These are phyloP conservation scores for Penelope pileata DNA, from an alignment of 2,113 vertebrate species.

Conservation along the genomic window DNA sequence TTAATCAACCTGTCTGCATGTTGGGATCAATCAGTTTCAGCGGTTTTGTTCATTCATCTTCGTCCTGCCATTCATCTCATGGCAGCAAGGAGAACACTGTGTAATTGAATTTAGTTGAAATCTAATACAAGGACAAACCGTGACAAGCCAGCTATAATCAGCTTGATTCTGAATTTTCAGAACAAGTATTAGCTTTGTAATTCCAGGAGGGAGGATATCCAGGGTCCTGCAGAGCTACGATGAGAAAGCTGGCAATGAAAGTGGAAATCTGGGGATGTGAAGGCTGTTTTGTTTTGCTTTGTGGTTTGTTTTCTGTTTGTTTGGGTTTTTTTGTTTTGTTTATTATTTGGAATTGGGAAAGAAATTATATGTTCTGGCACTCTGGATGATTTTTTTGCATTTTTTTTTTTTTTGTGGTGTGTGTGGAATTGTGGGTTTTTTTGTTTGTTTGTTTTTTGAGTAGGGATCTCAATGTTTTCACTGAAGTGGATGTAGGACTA, in stretches of 20 bases:
- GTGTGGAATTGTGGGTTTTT: neutral
- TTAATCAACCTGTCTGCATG: constrained; percentile 75
- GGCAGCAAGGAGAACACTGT: constrained; percentile 61
- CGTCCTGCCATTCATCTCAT: constrained; percentile 67
- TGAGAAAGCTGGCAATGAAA: neutral
- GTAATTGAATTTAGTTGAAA: constrained; percentile 79
- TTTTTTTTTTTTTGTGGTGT: neutral
- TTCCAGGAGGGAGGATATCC: neutral
- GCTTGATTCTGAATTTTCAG: constrained; percentile 43
- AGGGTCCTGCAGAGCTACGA: neutral
- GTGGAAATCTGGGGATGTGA: neutral
- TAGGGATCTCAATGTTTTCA: neutral
- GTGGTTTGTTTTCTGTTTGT: neutral
- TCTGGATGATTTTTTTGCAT: neutral
- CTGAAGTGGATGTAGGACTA: neutral
- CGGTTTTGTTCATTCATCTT: constrained; percentile 74
- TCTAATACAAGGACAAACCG: constrained; percentile 66
- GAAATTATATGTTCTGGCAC: neutral
- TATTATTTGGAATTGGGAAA: neutral
- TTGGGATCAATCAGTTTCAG: constrained; percentile 74
- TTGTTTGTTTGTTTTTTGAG: neutral
- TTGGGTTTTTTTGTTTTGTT: neutral
- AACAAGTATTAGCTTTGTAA: neutral
- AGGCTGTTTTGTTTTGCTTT: neutral
- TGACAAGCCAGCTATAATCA: constrained; percentile 58